A percentile compares a stretch with the other conserved stretches of the same genome.
Conservation (phyloP, 2,113 vertebrate species). For the Stictonetta naevosa region DNA sequence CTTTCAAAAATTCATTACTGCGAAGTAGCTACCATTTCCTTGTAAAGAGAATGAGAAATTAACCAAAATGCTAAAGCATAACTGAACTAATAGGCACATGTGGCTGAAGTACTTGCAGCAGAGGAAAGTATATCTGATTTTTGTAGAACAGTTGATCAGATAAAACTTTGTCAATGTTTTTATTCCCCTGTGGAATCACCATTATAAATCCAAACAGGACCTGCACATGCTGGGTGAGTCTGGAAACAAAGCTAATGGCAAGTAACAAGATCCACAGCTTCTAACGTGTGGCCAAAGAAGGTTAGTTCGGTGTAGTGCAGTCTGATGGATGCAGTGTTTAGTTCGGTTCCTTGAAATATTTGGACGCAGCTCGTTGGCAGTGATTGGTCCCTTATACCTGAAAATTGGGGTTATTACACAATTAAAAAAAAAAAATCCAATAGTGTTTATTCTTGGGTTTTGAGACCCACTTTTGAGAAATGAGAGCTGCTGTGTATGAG, state of each 20-base stretch:
- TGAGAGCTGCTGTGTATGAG: accelerated
- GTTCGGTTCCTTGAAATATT: neutral
- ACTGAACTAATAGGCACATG: neutral
- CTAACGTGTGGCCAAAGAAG: neutral
- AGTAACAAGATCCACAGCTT: neutral
- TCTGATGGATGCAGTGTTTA: neutral
- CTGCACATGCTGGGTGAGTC: neutral
- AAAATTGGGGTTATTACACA: accelerated
- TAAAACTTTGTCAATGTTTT: neutral
- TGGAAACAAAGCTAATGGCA: neutral
- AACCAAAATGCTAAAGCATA: neutral
- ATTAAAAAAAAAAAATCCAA: neutral
- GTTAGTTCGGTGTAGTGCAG: neutral
- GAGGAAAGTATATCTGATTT: neutral
- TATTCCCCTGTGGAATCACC: neutral
- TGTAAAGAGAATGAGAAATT: neutral
- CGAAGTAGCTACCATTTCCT: neutral
- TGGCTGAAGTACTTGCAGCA: neutral
- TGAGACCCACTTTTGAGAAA: neutral
- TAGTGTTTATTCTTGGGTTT: neutral
- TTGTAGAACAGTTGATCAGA: neutral
- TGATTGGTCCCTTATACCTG: neutral
- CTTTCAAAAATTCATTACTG: neutral
- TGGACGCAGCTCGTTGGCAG: neutral
- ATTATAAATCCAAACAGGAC: neutral